Percentiles rank a stretch among this genome's conserved stretches.
phyloP scores from a whole-genome alignment of 2,888 invertebrate genomes.

The Tuberolachnus salignus region DNA sequence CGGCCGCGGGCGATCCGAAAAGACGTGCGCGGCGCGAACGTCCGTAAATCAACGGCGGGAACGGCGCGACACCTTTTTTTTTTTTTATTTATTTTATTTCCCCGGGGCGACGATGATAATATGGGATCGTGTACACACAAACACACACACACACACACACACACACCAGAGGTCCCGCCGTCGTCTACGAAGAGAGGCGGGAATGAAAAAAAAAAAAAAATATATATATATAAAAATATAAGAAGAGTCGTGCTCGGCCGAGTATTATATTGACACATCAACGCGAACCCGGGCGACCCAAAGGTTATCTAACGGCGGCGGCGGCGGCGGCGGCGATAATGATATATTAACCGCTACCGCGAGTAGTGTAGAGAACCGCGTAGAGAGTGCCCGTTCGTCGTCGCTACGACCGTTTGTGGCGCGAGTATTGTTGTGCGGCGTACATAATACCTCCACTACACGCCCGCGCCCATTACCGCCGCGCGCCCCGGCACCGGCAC shows the following conservation, averaged over 20 bases:
- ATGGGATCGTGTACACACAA: neutral
- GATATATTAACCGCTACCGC: slow-evolving; percentile 54
- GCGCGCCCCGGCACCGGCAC: neutral
- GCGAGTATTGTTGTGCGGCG: slow-evolving; percentile 24
- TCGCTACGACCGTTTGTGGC: too few species aligned
- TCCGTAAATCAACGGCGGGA: neutral
- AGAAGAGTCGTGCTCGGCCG: slow-evolving; percentile 16
- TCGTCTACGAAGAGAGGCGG: neutral
- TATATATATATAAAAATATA: neutral
- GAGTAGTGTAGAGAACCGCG: too few species aligned
- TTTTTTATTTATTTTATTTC: too few species aligned
- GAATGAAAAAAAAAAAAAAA: neutral
- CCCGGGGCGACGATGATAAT: neutral
- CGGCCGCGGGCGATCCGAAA: neutral
- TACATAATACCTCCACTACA: too few species aligned
- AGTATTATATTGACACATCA: slow-evolving; percentile 48
- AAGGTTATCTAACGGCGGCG: slow-evolving; percentile 47
- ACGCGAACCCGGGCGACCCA: slow-evolving; percentile 31
- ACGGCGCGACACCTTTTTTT: slow-evolving; percentile 16
- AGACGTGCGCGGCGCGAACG: slow-evolving; percentile 1
- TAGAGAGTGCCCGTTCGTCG: too few species aligned
- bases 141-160: too few species aligned
- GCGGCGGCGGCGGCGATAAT: slow-evolving; percentile 10
- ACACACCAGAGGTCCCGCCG: neutral
- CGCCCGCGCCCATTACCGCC: too few species aligned